Evolutionary conservation across 2,113 vertebrate genomes (phyloP).

Genomic region (Chaenogobius annularis): DNA sequence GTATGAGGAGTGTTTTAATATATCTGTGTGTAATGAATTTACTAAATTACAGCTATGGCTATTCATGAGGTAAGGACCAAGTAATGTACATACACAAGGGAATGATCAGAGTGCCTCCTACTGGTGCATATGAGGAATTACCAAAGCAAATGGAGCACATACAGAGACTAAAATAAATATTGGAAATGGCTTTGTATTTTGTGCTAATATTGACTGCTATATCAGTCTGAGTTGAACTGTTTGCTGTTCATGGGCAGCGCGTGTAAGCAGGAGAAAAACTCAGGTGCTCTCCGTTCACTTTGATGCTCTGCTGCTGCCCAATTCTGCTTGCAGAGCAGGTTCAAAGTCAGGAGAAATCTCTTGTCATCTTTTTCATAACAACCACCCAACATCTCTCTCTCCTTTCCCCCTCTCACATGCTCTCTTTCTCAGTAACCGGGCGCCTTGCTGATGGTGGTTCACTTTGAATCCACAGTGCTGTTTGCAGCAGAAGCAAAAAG

Average conservation of each 20-base stretch:
- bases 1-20: background rate
- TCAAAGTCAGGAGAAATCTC: conserved; percentile 24
- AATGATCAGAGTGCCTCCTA: conserved; percentile 27
- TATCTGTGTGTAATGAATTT: background rate
- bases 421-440: conserved; percentile 23
- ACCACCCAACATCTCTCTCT: background rate
- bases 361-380: conserved; percentile 12
- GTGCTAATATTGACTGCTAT: conserved; percentile 1
- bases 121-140: conserved; percentile 10
- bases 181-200: background rate
- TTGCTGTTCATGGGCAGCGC: background rate
- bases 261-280: background rate
- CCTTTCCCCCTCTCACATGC: background rate
- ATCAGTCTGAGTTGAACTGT: too few species aligned
- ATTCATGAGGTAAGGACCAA: conserved; percentile 3
- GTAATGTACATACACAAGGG: background rate
- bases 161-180: background rate
- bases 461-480: conserved; percentile 51
- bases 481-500: conserved; percentile 35
- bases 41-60: conserved; percentile 1
- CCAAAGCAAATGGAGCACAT: background rate
- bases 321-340: conserved; percentile 11
- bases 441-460: conserved; percentile 40
- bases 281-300: background rate
- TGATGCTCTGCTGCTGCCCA: conserved; percentile 13